Evolutionary conservation across 1,140 invertebrate genomes (phyloP).

Genomic region (Pemphigus obesinymphae): DNA sequence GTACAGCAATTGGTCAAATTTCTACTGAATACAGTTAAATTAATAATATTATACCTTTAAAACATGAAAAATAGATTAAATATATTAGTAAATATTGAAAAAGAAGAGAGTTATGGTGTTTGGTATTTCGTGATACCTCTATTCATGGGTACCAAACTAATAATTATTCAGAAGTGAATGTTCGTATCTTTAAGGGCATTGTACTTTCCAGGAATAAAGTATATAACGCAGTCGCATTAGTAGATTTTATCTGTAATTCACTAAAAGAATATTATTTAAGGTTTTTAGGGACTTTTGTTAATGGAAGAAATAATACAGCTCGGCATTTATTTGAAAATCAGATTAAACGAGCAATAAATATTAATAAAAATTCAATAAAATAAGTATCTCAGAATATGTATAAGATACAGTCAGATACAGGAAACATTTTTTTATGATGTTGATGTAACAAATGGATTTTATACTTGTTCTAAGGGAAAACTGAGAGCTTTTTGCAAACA

Average conservation of each 20-base stretch:
- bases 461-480: background rate
- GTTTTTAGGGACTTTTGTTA: background rate
- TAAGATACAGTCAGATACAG: background rate
- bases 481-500: background rate
- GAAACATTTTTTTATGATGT: background rate
- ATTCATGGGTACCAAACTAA: background rate
- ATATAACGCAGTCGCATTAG: background rate
- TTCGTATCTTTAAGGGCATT: background rate
- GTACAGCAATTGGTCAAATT: too few relatives aligned
- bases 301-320: background rate
- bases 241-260: background rate
- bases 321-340: background rate
- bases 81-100: too few relatives aligned
- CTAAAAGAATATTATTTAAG: background rate
- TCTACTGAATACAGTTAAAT: too few relatives aligned
- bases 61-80: too few relatives aligned
- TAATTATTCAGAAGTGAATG: background rate
- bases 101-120: too few relatives aligned
- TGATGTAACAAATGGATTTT: background rate
- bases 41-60: too few relatives aligned
- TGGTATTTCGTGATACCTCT: background rate
- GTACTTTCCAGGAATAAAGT: background rate
- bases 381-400: background rate
- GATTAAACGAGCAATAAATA: background rate
- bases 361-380: background rate